Base-by-base conservation (phyloP, 2,113 vertebrate genomes). In the Xiphorhynchus elegans region DNA sequence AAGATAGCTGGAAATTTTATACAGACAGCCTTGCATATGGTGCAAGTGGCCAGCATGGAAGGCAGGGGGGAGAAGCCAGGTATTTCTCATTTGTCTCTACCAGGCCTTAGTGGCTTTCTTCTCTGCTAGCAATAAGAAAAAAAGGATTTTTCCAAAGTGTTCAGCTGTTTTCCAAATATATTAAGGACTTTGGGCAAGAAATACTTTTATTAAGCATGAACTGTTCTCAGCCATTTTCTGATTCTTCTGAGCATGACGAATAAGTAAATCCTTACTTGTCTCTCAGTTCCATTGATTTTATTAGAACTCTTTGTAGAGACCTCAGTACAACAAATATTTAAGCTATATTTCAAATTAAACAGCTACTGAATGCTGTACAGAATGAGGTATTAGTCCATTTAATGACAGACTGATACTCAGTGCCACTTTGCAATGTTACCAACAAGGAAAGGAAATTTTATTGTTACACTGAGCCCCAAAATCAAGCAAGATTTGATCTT, bases 211-310 rank as follows among this genome's bases (percentile, higher is more conserved):
- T 92, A 74, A 66, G 33, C 13, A 14, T 4, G 18, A 13, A 35
- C 46, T 59, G 21, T 77, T 77, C 50, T 63, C 7, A 56, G 46
- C 7, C 14, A 26, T n/a, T 84, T 73, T 62, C 23, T 73, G 53
- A 60, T 40, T 28, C 10, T 73, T 79, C 55, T 63, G 31, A 76
- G 9, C 0, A 0, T 25, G n/a, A 44, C 1, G 5, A 3, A 2
- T 11, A 62, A 53, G 21, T 31, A 80, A 66, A 80, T 86, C 63
- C 19, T 83, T 56, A 37, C 11, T 42, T 56, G 4, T n/a, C 24
- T 56, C 3, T 35, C 40, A 18, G 16, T 72, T 82, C 44, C 26
- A 37, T 29, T 81, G 39, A 50, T 77, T 66, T 87, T 52, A 23
- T 53, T 58, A 26, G 19, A 70, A 23, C 15, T 70, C 33, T 70